Conservation (phyloP, 1,140 invertebrate genomes). For the Zaprionus vittiger region DNA sequence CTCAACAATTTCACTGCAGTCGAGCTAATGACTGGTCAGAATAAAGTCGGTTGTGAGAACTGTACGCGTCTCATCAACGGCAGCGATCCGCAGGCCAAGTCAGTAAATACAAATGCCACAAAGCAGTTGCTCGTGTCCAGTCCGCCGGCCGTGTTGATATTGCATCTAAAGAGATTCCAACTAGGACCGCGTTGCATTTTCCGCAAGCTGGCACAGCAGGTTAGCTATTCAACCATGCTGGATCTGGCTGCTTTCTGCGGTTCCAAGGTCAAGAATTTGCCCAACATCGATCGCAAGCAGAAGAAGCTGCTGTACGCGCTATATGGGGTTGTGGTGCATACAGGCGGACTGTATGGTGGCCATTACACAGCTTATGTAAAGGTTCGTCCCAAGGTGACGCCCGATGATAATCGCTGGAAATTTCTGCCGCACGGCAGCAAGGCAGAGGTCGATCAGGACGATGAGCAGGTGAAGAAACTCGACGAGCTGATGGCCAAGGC, state of each 20-base stretch:
- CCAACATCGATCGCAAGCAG: slow-evolving; percentile 87
- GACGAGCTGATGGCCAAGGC: slow-evolving; percentile 72
- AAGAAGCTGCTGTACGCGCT: slow-evolving; percentile 93
- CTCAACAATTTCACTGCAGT: slow-evolving; percentile 95
- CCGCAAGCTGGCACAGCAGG: slow-evolving; percentile 93
- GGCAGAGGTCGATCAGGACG: slow-evolving; percentile 79
- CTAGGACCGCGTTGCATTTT: slow-evolving; percentile 86
- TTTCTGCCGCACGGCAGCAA: slow-evolving; percentile 88
- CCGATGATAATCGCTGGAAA: slow-evolving; percentile 88
- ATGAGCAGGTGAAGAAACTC: slow-evolving; percentile 74
- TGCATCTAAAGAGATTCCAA: slow-evolving; percentile 97
- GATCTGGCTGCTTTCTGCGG: slow-evolving; percentile 97
- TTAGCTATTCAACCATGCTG: slow-evolving; percentile 94
- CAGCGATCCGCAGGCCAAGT: slow-evolving; percentile 87
- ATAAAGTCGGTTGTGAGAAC: slow-evolving; percentile 95
- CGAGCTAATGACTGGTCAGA: slow-evolving; percentile 94
- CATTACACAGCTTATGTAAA: slow-evolving; percentile 99
- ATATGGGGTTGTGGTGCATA: slow-evolving; percentile 98
- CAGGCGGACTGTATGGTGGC: slow-evolving; percentile 94
- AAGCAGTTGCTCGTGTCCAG: slow-evolving; percentile 96
- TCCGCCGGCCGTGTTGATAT: slow-evolving; percentile 96
- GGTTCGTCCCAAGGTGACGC: slow-evolving; percentile 86
- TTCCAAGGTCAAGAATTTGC: slow-evolving; percentile 89
- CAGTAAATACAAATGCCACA: slow-evolving; percentile 94
- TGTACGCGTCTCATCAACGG: slow-evolving; percentile 91